Base-by-base conservation (phyloP, 1,140 invertebrate species). In the Asbolus verrucosus region DNA sequence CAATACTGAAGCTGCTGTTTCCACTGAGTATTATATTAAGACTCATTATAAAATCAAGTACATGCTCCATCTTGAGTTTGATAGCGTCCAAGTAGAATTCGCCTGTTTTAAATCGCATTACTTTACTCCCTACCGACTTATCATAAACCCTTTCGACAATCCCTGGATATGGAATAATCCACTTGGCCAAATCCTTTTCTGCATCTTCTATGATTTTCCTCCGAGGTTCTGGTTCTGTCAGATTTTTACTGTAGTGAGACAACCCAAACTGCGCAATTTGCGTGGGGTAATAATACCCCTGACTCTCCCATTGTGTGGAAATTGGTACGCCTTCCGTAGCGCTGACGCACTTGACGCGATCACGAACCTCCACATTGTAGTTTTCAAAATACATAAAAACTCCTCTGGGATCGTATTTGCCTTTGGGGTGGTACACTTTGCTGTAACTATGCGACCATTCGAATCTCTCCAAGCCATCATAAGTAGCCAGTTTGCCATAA, bases 201-300 rank as follows among this genome's bases (percentile, higher is more conserved):
- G 88, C 88, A 81, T 96, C 91, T 77, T 96, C 94, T 6, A 94
- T 82, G 0, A 89, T 73, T 73, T 86, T 88, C 69, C 87, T 82
- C 27, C 87, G 85, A 2, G 92, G 91, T 74, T 91, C 87, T 0
- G 90, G 87, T 75, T 94, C 93, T 0, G 92, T 94, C 11, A 95
- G 79, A 83, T 95, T 94, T 83, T 98, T 98, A 81, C 95, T 97
- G 82, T 97, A 99, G 83, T 99, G 98, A 16, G 96, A 94, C 27
- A 99, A 82, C 0, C 95, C 98, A 82, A 96, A 99, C 81, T 99
- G 98, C 2, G 97, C 96, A 72, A 99, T 98, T 86, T 99, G 98
- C 1, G 97, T 98, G 0, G 97, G 96, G 84, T 99, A 99, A 81
- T 92, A 97, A 82, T 99, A 98, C 0, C 96, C 97, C 41, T 89